Evolutionary conservation across 2,888 invertebrate species (phyloP).

Genomic region (Callimorpha dominula): DNA sequence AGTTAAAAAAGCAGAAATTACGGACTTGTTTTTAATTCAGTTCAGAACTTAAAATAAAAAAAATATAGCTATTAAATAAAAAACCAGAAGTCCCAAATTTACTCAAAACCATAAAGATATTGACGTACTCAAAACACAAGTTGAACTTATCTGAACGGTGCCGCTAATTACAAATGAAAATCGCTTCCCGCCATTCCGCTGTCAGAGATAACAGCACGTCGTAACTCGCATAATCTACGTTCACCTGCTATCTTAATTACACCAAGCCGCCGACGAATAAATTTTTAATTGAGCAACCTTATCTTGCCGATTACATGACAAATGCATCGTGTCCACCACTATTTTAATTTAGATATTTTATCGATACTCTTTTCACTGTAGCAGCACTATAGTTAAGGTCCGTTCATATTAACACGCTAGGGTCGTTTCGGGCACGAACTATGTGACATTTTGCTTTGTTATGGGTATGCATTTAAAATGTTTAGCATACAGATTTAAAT

Average conservation of each 20-base stretch:
- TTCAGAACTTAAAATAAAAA: neutral
- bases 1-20: neutral
- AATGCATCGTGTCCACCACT: conserved; percentile 57
- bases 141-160: conserved; percentile 56
- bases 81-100: conserved; percentile 31
- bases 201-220: conserved; percentile 66
- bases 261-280: conserved; percentile 61
- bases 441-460: conserved; percentile 46
- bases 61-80: conserved; percentile 12
- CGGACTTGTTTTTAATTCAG: neutral
- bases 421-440: conserved; percentile 45
- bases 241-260: conserved; percentile 74
- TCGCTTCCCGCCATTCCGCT: conserved; percentile 67
- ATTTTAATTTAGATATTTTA: conserved; percentile 51
- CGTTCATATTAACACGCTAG: conserved; percentile 45
- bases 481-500: conserved; percentile 1
- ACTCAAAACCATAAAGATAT: conserved; percentile 46
- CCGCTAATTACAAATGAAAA: conserved; percentile 76
- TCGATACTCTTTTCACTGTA: conserved; percentile 39
- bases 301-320: conserved; percentile 65
- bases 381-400: conserved; percentile 40
- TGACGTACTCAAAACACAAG: conserved; percentile 53
- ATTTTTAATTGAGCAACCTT: conserved; percentile 71
- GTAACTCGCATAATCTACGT: conserved; percentile 65
- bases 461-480: conserved; percentile 10